A percentile compares a stretch with the other conserved stretches of the same genome.
Conservation (phyloP, 2,113 vertebrate genomes). For the Eptesicus fuscus region DNA sequence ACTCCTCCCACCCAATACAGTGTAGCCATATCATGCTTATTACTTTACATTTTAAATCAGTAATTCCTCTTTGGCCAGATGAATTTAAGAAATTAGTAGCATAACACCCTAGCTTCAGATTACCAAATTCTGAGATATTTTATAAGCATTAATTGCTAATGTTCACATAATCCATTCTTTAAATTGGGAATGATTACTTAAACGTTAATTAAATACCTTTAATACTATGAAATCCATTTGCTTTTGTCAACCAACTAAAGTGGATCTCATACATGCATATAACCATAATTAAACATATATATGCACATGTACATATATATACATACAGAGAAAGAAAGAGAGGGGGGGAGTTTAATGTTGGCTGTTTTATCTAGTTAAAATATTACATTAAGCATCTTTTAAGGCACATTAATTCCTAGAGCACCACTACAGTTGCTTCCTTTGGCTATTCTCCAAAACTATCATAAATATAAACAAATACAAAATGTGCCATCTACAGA, state of each 20-base stretch:
- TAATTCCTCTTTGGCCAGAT: background rate
- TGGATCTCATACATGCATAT: background rate
- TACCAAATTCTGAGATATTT: background rate
- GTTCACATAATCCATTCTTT: background rate
- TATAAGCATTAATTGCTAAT: background rate
- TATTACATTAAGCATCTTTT: background rate
- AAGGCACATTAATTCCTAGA: background rate
- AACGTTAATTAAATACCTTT: constrained; percentile 25
- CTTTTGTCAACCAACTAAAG: background rate
- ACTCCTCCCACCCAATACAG: background rate
- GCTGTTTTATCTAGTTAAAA: background rate
- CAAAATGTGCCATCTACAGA: constrained; percentile 42
- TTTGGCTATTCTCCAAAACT: background rate
- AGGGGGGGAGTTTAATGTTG: background rate
- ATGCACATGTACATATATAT: background rate
- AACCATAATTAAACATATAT: background rate
- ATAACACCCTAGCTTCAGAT: background rate
- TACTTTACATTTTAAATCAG: constrained; percentile 15
- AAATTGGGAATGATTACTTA: background rate
- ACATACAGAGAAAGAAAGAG: background rate
- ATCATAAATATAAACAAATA: constrained; percentile 52
- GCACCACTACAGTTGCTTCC: background rate
- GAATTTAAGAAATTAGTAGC: background rate
- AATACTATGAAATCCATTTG: background rate
- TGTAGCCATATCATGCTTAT: background rate